Percentiles rank a stretch among this genome's conserved stretches.
phyloP scores from a whole-genome alignment of 2,797 vertebrate species.

The Megaceryle alcyon region DNA sequence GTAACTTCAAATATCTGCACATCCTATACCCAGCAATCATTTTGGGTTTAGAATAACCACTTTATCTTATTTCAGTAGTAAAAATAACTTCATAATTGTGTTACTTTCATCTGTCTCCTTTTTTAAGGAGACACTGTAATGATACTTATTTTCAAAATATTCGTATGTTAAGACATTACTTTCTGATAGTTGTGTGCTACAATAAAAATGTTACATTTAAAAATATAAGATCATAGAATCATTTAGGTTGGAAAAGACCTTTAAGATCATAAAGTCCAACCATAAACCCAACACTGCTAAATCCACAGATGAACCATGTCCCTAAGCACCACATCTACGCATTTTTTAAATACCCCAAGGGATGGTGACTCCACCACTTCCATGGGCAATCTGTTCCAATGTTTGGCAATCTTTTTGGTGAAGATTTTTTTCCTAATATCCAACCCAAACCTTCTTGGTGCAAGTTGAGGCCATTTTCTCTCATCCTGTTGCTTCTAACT shows the following conservation, averaged over 20 bases:
- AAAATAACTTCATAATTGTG: background rate
- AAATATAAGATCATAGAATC: background rate
- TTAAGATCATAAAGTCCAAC: background rate
- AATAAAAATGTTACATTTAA: background rate
- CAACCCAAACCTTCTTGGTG: background rate
- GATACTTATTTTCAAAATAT: background rate
- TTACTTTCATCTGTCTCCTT: background rate
- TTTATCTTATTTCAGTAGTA: background rate
- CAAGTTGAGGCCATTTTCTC: background rate
- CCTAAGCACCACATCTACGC: background rate
- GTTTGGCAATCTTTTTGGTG: background rate
- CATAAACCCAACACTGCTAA: background rate
- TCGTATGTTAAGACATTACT: background rate
- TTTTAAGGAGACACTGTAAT: fast-evolving
- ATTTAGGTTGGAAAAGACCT: background rate
- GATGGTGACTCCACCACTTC: background rate
- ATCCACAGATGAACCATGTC: background rate
- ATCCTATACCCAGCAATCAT: background rate
- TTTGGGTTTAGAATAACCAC: background rate
- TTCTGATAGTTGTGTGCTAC: background rate
- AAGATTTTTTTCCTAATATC: background rate
- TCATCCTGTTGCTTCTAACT: background rate
- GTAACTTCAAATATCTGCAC: background rate
- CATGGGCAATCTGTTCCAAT: background rate
- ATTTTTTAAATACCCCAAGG: background rate